These are phyloP conservation scores for Phyllotreta striolata DNA, from an alignment of 2,888 invertebrate genomes.

Conservation along the genomic window DNA sequence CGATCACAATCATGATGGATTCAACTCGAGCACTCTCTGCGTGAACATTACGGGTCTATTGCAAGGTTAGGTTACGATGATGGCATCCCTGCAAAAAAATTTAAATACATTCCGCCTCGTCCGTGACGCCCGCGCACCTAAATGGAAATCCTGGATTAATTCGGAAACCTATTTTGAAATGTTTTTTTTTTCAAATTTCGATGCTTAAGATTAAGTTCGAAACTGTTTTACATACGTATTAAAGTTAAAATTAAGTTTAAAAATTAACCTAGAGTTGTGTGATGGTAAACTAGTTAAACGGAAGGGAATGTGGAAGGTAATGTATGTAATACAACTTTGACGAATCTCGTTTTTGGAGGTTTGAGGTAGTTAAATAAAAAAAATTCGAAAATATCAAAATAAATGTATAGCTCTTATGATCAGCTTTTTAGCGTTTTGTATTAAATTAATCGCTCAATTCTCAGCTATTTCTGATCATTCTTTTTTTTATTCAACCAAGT, in stretches of 20 bases:
- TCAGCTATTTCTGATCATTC: not conserved
- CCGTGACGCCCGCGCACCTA: slow-evolving; percentile 16
- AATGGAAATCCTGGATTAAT: slow-evolving; percentile 19
- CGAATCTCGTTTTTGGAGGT: not conserved
- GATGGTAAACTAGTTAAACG: slow-evolving; percentile 49
- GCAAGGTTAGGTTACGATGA: slow-evolving; percentile 48
- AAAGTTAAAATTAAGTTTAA: slow-evolving; percentile 50
- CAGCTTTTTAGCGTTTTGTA: not conserved
- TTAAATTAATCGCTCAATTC: slow-evolving; percentile 10
- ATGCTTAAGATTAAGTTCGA: slow-evolving; percentile 33
- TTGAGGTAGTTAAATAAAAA: slow-evolving; percentile 18
- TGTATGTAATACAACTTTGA: slow-evolving; percentile 44
- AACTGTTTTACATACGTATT: slow-evolving; percentile 42
- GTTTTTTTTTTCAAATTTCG: slow-evolving; percentile 13
- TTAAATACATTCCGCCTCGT: slow-evolving; percentile 11
- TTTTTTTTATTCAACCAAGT: slow-evolving; percentile 11
- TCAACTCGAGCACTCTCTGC: slow-evolving; percentile 52
- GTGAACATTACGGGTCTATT: slow-evolving; percentile 57
- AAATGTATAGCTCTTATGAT: not conserved
- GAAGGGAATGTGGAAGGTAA: slow-evolving; percentile 41
- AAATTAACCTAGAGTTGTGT: slow-evolving; percentile 47
- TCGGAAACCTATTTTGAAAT: slow-evolving; percentile 10
- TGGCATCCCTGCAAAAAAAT: slow-evolving; percentile 55
- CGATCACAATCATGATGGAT: slow-evolving; percentile 44
- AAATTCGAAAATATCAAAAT: not conserved